Evolutionary conservation across 2,113 vertebrate genomes (phyloP).

Genomic region (Xerus inauris): DNA sequence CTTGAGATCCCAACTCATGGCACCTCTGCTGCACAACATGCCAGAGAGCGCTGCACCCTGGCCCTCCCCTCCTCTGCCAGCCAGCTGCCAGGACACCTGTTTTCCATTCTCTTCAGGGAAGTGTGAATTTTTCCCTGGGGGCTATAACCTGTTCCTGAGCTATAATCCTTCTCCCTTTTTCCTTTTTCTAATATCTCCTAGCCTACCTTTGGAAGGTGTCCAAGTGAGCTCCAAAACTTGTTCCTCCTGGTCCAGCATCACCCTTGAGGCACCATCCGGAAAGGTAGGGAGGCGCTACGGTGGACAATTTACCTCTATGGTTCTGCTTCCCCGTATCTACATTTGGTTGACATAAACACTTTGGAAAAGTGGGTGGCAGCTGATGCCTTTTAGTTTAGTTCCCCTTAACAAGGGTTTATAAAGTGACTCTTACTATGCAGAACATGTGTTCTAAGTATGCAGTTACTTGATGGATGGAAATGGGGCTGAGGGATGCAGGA

Average conservation of each 20-base stretch:
- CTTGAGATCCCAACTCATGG: background rate
- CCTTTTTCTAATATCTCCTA: background rate
- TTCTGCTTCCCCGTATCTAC: constrained; percentile 33
- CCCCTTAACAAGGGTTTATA: constrained; percentile 69
- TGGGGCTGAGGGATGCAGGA: constrained; percentile 61
- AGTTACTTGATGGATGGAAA: constrained; percentile 70
- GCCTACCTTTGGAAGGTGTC: background rate
- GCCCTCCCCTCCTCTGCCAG: background rate
- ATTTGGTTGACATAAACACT: constrained; percentile 65
- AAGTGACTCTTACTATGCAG: constrained; percentile 55
- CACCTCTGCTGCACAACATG: background rate
- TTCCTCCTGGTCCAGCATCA: background rate
- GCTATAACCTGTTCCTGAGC: background rate
- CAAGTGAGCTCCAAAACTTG: background rate
- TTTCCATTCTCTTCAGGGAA: constrained; percentile 59
- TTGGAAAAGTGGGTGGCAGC: constrained; percentile 65
- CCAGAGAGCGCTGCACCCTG: background rate
- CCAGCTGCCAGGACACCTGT: constrained; percentile 35
- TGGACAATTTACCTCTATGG: background rate
- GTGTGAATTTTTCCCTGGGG: constrained; percentile 42
- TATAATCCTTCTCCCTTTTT: background rate
- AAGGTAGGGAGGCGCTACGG: background rate
- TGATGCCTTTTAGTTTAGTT: constrained; percentile 57
- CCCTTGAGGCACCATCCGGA: background rate
- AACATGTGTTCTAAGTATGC: constrained; percentile 73